These are phyloP conservation scores for Litocranius walleri DNA, from an alignment of 2,113 vertebrate species.

Conservation along the genomic window DNA sequence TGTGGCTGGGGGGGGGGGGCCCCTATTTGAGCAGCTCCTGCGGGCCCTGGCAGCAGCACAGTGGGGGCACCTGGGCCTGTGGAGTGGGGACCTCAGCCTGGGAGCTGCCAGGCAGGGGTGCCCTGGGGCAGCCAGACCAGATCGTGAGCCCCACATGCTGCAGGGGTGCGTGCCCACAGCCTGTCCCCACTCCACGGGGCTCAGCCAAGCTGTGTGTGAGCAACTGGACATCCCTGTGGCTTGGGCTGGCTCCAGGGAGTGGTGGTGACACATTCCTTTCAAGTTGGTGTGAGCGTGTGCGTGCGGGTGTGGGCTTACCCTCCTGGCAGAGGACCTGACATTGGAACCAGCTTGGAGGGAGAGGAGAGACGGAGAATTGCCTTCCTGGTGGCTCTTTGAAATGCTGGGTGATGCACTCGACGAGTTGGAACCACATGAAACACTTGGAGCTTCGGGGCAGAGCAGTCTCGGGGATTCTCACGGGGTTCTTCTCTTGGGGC, in stretches of 20 bases:
- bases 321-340: constrained; percentile 43
- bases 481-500: not conserved
- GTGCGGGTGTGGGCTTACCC: not conserved
- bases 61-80: not conserved
- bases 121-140: not conserved
- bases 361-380: not conserved
- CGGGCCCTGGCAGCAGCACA: not conserved
- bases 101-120: not conserved
- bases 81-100: not conserved
- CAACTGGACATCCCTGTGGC: not conserved
- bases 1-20: not conserved
- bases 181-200: not conserved
- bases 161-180: not conserved
- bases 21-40: not conserved
- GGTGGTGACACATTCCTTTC: not conserved
- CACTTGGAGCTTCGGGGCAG: constrained; percentile 39
- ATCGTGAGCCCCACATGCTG: fast-evolving
- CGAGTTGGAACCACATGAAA: constrained; percentile 78
- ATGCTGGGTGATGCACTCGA: constrained; percentile 13
- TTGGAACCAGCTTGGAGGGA: constrained; percentile 60
- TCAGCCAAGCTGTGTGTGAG: not conserved
- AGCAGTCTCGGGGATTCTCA: constrained; percentile 46
- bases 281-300: not conserved
- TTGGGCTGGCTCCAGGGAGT: not conserved
- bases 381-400: constrained; percentile 58